Evolutionary conservation across 2,113 vertebrate species (phyloP).

Genomic region (Phycodurus eques): DNA sequence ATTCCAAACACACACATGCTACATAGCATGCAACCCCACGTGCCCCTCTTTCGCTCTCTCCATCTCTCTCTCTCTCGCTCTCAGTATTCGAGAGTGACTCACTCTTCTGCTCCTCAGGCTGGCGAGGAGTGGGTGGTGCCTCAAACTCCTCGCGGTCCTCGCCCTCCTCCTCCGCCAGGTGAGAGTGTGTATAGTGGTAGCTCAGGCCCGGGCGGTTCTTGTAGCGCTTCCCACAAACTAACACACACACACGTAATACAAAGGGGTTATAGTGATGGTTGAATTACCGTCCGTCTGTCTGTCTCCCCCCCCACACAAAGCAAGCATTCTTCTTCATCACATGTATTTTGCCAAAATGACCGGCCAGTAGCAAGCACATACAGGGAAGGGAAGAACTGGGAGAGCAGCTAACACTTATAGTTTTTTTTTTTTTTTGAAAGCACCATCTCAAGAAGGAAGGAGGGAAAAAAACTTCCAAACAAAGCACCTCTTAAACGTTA

Average conservation of each 20-base stretch:
- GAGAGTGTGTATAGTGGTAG: constrained; percentile 96
- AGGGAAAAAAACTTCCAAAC: constrained; percentile 8
- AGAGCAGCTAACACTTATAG: constrained; percentile 21
- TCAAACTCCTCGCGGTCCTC: constrained; percentile 95
- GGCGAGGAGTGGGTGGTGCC: constrained; percentile 86
- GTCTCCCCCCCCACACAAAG: not conserved
- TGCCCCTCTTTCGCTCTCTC: too few species aligned
- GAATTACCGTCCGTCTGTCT: not conserved
- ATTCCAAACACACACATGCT: constrained; percentile 50
- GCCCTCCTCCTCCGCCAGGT: constrained; percentile 94
- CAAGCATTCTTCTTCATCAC: constrained; percentile 1
- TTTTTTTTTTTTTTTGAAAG: too few species aligned
- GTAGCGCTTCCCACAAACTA: constrained; percentile 96
- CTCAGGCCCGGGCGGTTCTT: constrained; percentile 95
- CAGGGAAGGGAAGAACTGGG: constrained; percentile 12
- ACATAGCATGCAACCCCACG: constrained; percentile 36
- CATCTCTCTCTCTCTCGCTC: constrained; percentile 31
- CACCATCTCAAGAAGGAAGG: not conserved
- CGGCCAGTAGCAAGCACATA: constrained; percentile 25
- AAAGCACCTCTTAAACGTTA: constrained; percentile 4
- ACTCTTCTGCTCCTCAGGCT: constrained; percentile 93
- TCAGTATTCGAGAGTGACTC: constrained; percentile 63
- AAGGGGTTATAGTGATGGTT: constrained; percentile 48
- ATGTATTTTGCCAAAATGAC: not conserved
- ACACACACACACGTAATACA: constrained; percentile 64